These are phyloP conservation scores for Sylvilagus bachmani DNA, from an alignment of 2,113 vertebrate genomes.

Conservation along the genomic window DNA sequence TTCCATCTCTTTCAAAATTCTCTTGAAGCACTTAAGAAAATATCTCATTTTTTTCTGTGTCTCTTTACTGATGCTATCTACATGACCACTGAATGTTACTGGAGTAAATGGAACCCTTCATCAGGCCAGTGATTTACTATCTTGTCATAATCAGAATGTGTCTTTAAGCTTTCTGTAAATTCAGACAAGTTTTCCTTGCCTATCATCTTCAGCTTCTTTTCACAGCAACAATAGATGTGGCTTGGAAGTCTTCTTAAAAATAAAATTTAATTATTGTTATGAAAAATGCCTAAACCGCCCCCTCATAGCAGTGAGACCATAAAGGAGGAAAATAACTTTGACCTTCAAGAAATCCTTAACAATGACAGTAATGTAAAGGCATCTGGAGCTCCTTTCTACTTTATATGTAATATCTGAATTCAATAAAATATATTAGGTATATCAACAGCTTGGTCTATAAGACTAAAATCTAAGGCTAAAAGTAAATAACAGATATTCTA, in stretches of 20 bases:
- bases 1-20: background rate
- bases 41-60: background rate
- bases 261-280: background rate
- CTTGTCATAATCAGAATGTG: background rate
- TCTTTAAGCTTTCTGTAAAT: background rate
- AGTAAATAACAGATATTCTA: background rate
- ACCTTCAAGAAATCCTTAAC: background rate
- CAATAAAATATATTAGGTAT: background rate
- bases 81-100: background rate
- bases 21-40: background rate
- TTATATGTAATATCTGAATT: background rate
- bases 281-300: background rate
- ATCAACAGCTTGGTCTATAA: background rate
- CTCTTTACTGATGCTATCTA: background rate
- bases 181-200: background rate
- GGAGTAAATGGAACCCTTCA: background rate
- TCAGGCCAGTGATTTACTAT: background rate
- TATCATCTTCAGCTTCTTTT: background rate
- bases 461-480: background rate
- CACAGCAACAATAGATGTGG: background rate
- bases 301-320: background rate
- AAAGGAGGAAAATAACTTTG: background rate
- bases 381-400: background rate
- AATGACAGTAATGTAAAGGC: background rate
- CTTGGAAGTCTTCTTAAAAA: background rate